Base-by-base conservation (phyloP, 2,888 invertebrate genomes). In the Thyatira batis region DNA sequence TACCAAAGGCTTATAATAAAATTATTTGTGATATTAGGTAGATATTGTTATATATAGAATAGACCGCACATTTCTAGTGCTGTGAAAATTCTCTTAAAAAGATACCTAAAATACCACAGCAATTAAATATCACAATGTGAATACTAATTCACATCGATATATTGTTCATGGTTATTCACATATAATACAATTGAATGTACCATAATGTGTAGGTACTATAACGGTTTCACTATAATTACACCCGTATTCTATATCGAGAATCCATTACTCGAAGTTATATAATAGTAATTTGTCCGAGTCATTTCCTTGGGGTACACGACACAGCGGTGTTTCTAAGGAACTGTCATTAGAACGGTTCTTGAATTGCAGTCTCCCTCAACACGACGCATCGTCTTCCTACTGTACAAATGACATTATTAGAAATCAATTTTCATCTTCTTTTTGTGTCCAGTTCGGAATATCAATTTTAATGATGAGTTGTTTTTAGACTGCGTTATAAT, bases 271-370 rank as follows among this genome's bases (percentile, higher is more conserved):
- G 63, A 60, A 62, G 61, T 72, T 70, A 74, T 78, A 83, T 84
- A 82, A 86, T 86, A 84, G 82, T 83, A 82, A 87, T 87, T 85
- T 82, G 78, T 78, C 71, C 60, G 63, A 81, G 78, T 78, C 67
- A 84, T 86, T 87, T 87, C 72, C 82, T 77, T 69, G 71, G 28
- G 66, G 71, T 70, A 70, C 68, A 68, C 69, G 71, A 71, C 66
- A 63, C 70, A 77, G 80, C 85, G 81, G 84, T 73, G 73, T 76
- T 75, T 78, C 71, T 74, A 78, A 85, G 84, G 84, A 84, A 84
- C 82, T 77, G 77, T 81, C 84, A 88, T 89, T 88, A 90, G 84
- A 89, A 89, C 90, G 89, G 89, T 82, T 74, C 80, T 77, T 84
- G 69, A 74, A 86, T 86, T 83, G 80, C 81, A 66, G 81, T 61